phyloP scores from a whole-genome alignment of 2,888 invertebrate species.

The Papilio gigon region DNA sequence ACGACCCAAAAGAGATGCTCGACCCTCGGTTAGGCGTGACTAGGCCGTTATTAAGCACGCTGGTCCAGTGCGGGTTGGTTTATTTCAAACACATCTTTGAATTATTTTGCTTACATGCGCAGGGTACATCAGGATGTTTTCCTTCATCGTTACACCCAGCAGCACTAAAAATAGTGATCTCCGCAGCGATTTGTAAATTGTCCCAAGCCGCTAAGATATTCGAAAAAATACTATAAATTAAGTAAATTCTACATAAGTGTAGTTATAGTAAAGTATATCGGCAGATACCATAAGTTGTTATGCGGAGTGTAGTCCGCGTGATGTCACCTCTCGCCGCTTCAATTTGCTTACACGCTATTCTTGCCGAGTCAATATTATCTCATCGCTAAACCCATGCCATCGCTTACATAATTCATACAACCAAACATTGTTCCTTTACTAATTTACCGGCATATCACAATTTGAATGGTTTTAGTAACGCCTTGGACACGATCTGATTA shows the following conservation, averaged over 20 bases:
- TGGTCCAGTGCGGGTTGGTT: too few relatives aligned
- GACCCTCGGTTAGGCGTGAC: too few relatives aligned
- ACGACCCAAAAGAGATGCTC: too few relatives aligned
- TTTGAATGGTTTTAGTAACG: background rate
- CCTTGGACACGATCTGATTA: background rate
- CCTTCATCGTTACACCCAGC: too few relatives aligned
- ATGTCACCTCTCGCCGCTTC: constrained; percentile 42
- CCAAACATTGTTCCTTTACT: constrained; percentile 30
- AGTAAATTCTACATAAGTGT: background rate
- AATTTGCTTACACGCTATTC: constrained; percentile 31
- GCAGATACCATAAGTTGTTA: constrained; percentile 20
- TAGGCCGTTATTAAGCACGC: too few relatives aligned
- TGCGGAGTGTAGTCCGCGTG: constrained; percentile 35
- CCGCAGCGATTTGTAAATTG: too few relatives aligned
- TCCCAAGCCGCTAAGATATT: too few relatives aligned
- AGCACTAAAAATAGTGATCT: too few relatives aligned
- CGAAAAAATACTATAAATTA: too few relatives aligned
- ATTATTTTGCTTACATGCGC: too few relatives aligned
- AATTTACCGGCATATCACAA: background rate
- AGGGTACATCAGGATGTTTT: too few relatives aligned
- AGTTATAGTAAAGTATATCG: background rate
- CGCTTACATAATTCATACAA: constrained; percentile 44
- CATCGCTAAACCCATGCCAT: constrained; percentile 43
- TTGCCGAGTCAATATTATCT: constrained; percentile 50
- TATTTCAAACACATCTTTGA: too few relatives aligned